phyloP scores from a whole-genome alignment of 1,140 invertebrate genomes.

The Whitmania pigra region DNA sequence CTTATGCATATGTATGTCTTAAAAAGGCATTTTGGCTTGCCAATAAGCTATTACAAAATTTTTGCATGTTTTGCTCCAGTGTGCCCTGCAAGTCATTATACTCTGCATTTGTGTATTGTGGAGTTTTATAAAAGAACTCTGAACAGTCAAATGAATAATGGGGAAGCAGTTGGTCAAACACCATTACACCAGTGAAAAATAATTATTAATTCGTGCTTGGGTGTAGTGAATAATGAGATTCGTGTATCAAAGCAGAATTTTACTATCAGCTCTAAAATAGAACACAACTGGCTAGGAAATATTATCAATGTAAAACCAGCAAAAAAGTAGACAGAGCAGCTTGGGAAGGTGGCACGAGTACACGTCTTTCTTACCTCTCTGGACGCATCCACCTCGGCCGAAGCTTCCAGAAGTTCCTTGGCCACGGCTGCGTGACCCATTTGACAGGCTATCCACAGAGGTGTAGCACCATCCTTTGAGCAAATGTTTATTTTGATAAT shows the following conservation, averaged over 20 bases:
- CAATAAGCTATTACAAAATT: too few species aligned
- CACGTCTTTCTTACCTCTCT: conserved; percentile 34
- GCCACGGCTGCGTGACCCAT: conserved; percentile 40
- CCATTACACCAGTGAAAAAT: neutral
- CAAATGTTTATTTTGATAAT: conserved; percentile 3
- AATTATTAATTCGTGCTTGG: neutral
- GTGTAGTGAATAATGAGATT: neutral
- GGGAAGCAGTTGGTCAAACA: neutral
- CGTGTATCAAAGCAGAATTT: neutral
- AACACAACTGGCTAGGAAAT: too few species aligned
- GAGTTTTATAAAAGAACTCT: neutral
- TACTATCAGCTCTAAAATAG: too few species aligned
- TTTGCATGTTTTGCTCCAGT: neutral
- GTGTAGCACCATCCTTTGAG: conserved; percentile 61
- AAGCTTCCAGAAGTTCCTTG: conserved; percentile 33
- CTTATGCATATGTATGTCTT: too few species aligned
- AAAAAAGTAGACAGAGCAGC: too few species aligned
- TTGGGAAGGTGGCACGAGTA: neutral
- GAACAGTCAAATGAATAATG: neutral
- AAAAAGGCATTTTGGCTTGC: too few species aligned
- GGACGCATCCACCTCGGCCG: conserved; percentile 37
- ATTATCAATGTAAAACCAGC: too few species aligned
- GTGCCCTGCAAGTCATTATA: neutral
- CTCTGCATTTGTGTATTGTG: neutral
- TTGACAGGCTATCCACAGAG: conserved; percentile 83